phyloP scores from a whole-genome alignment of 2,113 vertebrate genomes.

The Semnornis frantzii region DNA sequence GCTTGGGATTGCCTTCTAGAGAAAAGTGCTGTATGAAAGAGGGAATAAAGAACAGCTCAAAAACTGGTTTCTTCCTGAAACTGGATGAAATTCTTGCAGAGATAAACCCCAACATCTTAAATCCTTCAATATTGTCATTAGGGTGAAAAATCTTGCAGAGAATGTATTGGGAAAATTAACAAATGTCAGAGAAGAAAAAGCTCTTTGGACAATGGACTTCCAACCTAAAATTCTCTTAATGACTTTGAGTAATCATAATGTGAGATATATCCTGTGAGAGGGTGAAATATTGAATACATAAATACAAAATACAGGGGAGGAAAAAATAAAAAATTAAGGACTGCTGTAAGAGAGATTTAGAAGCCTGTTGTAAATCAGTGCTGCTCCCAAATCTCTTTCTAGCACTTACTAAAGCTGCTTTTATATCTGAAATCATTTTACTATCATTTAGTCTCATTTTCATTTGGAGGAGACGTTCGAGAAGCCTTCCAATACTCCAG shows the following conservation, averaged over 20 bases:
- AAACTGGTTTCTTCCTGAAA: background rate
- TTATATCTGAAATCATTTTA: background rate
- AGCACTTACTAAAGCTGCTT: background rate
- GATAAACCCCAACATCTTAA: rapidly evolving
- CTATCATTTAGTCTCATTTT: background rate
- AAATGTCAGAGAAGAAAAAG: background rate
- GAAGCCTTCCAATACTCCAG: no score
- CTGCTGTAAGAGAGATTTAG: background rate
- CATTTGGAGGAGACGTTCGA: no score
- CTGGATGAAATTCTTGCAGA: background rate
- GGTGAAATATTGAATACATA: background rate
- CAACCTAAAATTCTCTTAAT: background rate
- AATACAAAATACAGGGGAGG: background rate
- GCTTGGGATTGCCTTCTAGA: background rate
- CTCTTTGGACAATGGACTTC: background rate
- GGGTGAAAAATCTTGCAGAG: background rate
- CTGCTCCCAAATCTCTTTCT: background rate
- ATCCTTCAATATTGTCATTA: background rate
- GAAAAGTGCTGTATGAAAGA: background rate
- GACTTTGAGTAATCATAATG: background rate
- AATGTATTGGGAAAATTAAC: background rate
- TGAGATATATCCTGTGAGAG: background rate
- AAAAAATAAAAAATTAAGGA: background rate
- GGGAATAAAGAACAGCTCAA: background rate
- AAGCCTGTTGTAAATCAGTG: background rate